Percentiles rank a stretch among this genome's conserved stretches.
Conservation (phyloP, 2,888 invertebrate species). For the Lasioglossum marginatum region DNA sequence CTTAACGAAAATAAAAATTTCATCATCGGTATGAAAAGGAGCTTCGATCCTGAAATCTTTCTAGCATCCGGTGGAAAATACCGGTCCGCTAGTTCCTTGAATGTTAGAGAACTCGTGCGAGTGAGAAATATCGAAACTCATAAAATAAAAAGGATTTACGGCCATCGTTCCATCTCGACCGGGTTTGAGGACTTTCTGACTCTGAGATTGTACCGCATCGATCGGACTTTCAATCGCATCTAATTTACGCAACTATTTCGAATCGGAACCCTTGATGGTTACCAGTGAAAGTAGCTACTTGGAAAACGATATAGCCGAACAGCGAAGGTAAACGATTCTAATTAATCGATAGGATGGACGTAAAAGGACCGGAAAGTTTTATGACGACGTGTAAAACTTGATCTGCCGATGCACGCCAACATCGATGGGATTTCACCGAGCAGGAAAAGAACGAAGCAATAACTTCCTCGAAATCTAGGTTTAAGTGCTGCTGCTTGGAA, state of each 20-base stretch:
- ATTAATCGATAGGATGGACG: constrained; percentile 58
- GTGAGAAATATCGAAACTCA: constrained; percentile 34
- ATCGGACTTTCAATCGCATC: constrained; percentile 29
- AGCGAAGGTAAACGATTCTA: constrained; percentile 52
- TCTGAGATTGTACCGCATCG: constrained; percentile 51
- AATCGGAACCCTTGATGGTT: constrained; percentile 31
- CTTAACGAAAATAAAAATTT: constrained; percentile 44
- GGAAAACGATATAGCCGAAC: constrained; percentile 43
- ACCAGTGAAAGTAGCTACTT: constrained; percentile 22
- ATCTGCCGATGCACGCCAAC: not conserved
- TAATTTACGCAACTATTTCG: constrained; percentile 51
- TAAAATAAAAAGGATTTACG: constrained; percentile 51
- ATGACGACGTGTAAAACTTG: constrained; percentile 41
- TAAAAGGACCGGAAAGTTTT: constrained; percentile 50
- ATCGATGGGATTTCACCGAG: constrained; percentile 13
- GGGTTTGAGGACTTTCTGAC: constrained; percentile 31
- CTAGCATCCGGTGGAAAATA: not conserved
- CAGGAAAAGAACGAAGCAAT: not conserved
- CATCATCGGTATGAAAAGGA: constrained; percentile 24
- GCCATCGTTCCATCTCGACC: constrained; percentile 37
- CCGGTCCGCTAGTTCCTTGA: not conserved
- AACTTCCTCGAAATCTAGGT: not conserved
- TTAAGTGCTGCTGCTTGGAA: not conserved
- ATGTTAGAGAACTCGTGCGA: constrained; percentile 16
- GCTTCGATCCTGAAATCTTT: not conserved